Evolutionary conservation across 2,113 vertebrate genomes (phyloP), one percentile per base, ranked within the genome.

Genomic region (Eidolon helvum): DNA sequence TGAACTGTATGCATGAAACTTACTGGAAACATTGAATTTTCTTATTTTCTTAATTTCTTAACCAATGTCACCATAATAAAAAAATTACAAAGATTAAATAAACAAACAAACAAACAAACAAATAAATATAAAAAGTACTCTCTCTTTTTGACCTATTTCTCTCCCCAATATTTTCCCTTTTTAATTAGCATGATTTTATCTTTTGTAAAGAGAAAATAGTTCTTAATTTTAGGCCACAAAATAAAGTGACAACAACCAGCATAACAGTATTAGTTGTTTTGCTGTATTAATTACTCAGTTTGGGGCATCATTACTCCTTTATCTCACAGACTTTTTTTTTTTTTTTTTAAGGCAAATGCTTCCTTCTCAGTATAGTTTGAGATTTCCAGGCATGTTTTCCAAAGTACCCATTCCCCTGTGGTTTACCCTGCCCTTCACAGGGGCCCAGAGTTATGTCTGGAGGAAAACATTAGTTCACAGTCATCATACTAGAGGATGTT

Each of bases 301-400:
- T 72, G 15, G 69, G 77, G n/a, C 80, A 65, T 80, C 19, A 38
- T 45, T 38, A 43, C 28, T 66, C 10, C 35, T 88, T 92, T 79
- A 55, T 50, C 53, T 53, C 26, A 80, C 15, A 61, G 59, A 33
- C 11, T 33, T 78, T 88, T 57, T 87, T 53, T 26, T 72, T 57
- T 87, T 68, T 55, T 94, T 7, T 12, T 14, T 72, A 91, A 12
- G 40, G 24, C 1, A 5, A 80, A 86, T 74, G 19, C 22, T 66
- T 18, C 75, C n/a, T 69, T 35, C n/a, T 78, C 59, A 85, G 40
- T 87, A 87, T 72, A 93, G 40, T 7, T 10, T 87, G 61, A 59
- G 38, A 28, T 94, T 94, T 97, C 59, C 69, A 96, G 66, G 30
- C 68, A 77, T 65, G 89, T 90, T 97, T 97, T 95, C 92, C 61